A percentile compares a stretch with the other conserved stretches of the same genome.
These are phyloP conservation scores for Siphamia tubifer DNA, from an alignment of 2,113 vertebrate species.

Conservation along the genomic window DNA sequence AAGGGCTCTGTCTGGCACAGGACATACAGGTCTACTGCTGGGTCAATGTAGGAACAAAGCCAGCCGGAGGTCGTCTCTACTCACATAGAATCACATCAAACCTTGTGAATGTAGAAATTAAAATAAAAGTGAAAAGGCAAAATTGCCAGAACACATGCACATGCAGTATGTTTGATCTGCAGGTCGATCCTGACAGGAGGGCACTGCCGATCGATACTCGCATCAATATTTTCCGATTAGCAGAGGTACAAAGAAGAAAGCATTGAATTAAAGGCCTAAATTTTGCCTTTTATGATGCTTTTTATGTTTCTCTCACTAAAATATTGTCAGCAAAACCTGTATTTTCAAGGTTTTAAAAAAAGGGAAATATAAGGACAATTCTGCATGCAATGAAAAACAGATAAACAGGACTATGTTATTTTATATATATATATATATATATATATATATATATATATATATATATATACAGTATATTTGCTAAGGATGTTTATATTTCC, in stretches of 20 bases:
- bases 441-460: no score
- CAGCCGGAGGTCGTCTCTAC: background rate
- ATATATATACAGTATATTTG: no score
- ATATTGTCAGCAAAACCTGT: no score
- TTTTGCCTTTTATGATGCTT: no score
- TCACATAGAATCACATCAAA: background rate
- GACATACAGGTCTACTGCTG: background rate
- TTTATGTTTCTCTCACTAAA: no score
- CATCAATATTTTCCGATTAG: background rate
- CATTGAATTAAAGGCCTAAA: background rate
- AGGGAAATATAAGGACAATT: background rate
- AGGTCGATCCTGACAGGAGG: background rate
- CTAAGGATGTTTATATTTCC: constrained; percentile 29
- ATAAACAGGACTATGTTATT: constrained; percentile 29
- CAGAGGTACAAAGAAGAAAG: background rate
- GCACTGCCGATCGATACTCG: background rate
- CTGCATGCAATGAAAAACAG: background rate
- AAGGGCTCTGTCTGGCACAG: background rate
- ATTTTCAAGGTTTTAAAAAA: background rate
- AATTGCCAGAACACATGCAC: background rate
- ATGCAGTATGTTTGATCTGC: background rate
- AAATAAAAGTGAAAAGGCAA: background rate
- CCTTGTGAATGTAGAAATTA: background rate
- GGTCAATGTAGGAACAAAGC: background rate
- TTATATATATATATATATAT: no score